These are phyloP conservation scores for Aphaenogaster ashmeadi DNA, from an alignment of 1,140 invertebrate species.

Conservation along the genomic window DNA sequence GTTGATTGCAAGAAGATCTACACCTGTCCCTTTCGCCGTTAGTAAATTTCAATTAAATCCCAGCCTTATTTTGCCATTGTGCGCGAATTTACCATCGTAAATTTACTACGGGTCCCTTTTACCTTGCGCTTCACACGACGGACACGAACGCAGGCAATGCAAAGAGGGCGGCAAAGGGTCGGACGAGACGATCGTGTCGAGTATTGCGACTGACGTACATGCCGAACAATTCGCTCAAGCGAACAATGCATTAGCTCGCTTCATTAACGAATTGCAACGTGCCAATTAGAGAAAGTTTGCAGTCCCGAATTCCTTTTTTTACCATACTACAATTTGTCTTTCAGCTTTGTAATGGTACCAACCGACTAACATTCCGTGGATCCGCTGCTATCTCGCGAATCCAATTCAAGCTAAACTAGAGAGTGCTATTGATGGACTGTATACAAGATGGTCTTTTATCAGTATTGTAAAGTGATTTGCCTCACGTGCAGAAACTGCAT, in stretches of 20 bases:
- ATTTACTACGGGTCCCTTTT: constrained; percentile 40
- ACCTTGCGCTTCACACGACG: constrained; percentile 26
- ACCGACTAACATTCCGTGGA: background rate
- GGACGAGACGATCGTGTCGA: constrained; percentile 63
- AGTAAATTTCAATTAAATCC: constrained; percentile 68
- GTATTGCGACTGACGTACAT: constrained; percentile 44
- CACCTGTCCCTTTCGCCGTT: constrained; percentile 32
- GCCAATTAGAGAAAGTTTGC: constrained; percentile 70
- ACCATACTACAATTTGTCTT: constrained; percentile 15
- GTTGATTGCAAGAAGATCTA: constrained; percentile 55
- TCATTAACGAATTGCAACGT: constrained; percentile 75
- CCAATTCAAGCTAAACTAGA: constrained; percentile 1
- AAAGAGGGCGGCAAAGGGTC: background rate
- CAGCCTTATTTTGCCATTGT: background rate
- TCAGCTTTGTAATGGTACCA: constrained; percentile 10
- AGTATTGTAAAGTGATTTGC: constrained; percentile 4
- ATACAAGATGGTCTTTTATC: constrained; percentile 19
- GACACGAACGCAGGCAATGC: background rate
- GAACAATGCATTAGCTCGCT: constrained; percentile 75
- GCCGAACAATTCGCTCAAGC: constrained; percentile 13
- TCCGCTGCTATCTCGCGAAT: background rate
- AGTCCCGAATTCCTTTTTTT: constrained; percentile 23
- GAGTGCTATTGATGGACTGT: constrained; percentile 26
- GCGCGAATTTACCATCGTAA: constrained; percentile 37
- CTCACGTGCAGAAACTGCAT: background rate